Evolutionary conservation across 2,797 vertebrate genomes (phyloP), one percentile per base, ranked within the genome.

Genomic region (Helarctos malayanus): DNA sequence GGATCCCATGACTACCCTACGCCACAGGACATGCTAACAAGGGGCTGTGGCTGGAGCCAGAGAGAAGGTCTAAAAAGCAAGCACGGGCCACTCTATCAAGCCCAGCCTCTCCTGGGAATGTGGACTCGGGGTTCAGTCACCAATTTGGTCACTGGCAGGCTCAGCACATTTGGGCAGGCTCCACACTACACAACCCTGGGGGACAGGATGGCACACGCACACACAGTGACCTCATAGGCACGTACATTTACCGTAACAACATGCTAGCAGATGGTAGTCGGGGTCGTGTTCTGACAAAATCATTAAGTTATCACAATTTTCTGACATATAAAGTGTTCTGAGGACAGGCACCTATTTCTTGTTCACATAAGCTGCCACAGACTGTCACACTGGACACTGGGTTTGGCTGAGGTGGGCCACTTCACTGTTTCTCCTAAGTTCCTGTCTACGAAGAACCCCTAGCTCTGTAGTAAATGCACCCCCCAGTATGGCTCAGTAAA

Each of bases 51-150:
- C 69, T 13, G 10, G 25, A 76, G 91, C 47, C 27, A 16, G 32
- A 88, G 9, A 27, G 63, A 47, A 25, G 85, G 61, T 21, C 78
- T 61, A 23, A 32, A 65, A 47, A n/a, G 25, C 79, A 83, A 86
- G 49, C 0, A 0, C 0, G 3, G 35, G 49, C 38, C 47, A 49
- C 29, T 21, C 6, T 49, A 14, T 3, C 13, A 38, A 41, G 57
- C 15, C 32, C 7, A n/a, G 54, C 52, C 14, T 7, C 82, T 63
- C 68, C 54, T 68, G 45, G 90, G 52, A 75, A 45, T 5, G 32
- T 11, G 57, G 49, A n/a, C 47, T 14, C 9, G 49, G 3, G 63
- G 57, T 38, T 76, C 45, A 25, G 38, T 57, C 61, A 29, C 19
- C 68, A 52, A 0, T 1, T n/a, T 18, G 45, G 78, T 1, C 0